A percentile compares a stretch with the other conserved stretches of the same genome.
Evolutionary conservation across 1,140 invertebrate species (phyloP).

Genomic region (Tyrophagus putrescentiae): DNA sequence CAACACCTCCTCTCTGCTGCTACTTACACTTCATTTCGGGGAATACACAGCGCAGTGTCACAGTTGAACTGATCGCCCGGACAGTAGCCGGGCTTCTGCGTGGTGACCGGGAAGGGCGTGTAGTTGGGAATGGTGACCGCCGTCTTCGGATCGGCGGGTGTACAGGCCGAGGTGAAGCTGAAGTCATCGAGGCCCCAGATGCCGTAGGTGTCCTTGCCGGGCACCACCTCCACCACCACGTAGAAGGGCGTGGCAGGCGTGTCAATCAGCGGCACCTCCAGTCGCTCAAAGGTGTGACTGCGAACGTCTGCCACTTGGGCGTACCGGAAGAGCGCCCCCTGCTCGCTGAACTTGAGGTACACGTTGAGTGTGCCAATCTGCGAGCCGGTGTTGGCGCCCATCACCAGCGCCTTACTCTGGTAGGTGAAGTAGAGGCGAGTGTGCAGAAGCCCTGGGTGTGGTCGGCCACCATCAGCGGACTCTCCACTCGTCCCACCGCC

Average conservation of each 20-base stretch:
- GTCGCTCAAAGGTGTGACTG: neutral
- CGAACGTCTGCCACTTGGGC: neutral
- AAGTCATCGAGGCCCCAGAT: conserved; percentile 35
- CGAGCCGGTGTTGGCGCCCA: conserved; percentile 17
- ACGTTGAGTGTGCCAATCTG: conserved; percentile 15
- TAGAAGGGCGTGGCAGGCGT: conserved; percentile 23
- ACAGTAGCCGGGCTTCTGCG: neutral
- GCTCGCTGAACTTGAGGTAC: neutral
- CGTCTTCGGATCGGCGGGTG: conserved; percentile 14
- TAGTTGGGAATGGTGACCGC: conserved; percentile 17
- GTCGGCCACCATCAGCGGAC: neutral
- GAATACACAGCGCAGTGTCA: conserved; percentile 14
- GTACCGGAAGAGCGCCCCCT: neutral
- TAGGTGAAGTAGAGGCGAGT: conserved; percentile 12
- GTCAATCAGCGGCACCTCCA: neutral
- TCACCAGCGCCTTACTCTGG: conserved; percentile 14
- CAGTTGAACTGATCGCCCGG: neutral
- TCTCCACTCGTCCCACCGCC: neutral
- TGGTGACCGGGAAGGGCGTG: neutral
- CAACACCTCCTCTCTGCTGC: too few species aligned
- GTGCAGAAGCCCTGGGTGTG: neutral
- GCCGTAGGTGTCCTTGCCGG: conserved; percentile 28
- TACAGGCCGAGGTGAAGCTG: conserved; percentile 32
- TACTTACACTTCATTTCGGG: conserved; percentile 18
- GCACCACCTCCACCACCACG: conserved; percentile 31